Conservation (phyloP, 2,113 vertebrate species). For the Heloderma charlesbogerti region DNA sequence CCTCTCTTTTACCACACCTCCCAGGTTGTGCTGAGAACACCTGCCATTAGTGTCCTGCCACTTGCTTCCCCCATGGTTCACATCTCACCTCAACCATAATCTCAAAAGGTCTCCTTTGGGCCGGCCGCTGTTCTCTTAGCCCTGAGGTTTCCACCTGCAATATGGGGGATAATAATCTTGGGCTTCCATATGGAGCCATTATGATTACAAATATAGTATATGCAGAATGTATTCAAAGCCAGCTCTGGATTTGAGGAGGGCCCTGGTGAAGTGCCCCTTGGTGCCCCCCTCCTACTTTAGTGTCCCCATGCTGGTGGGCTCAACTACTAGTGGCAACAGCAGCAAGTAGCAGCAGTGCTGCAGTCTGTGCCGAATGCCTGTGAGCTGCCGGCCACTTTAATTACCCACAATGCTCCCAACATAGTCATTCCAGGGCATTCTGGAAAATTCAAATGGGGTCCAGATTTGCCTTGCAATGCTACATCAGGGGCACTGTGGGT, state of each 20-base stretch:
- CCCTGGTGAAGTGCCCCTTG: neutral
- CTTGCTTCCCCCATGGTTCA: neutral
- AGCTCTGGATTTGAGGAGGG: neutral
- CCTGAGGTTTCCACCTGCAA: neutral
- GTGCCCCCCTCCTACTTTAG: neutral
- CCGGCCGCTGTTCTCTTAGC: neutral
- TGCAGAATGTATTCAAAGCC: neutral
- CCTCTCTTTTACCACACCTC: no score
- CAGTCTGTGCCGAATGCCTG: neutral
- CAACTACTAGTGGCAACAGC: neutral
- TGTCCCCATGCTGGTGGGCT: no score
- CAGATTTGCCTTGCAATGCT: neutral
- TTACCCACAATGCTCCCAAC: neutral
- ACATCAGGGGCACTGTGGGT: neutral
- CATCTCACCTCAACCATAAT: neutral
- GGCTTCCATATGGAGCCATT: neutral
- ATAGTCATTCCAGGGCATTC: neutral
- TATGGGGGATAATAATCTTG: neutral
- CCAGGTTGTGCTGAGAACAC: neutral
- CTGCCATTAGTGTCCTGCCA: neutral
- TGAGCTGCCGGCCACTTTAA: neutral
- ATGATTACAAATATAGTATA: neutral
- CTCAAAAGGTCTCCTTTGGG: neutral
- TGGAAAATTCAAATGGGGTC: neutral
- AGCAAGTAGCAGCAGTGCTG: neutral